phyloP scores from a whole-genome alignment of 2,797 vertebrate species.

The Craterocephalus amniculus region DNA sequence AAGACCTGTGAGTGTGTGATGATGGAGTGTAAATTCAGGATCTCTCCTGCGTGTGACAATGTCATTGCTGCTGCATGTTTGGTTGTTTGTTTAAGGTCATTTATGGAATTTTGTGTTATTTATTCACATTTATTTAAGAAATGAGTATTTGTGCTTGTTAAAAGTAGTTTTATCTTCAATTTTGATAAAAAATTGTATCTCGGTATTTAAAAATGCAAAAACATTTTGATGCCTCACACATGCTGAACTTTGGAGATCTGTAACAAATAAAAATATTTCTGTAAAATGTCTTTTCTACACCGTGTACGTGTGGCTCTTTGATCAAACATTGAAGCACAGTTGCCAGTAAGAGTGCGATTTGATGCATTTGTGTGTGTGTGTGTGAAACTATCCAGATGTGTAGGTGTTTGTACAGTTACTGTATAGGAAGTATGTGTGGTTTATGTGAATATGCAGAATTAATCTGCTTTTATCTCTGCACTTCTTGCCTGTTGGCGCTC shows the following conservation, averaged over 20 bases:
- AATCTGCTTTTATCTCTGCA: slow-evolving; percentile 42
- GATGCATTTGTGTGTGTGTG: slow-evolving; percentile 6
- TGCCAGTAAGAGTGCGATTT: slow-evolving; percentile 4
- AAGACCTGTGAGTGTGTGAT: slow-evolving; percentile 80
- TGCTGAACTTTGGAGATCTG: slow-evolving; percentile 23
- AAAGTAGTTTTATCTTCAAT: slow-evolving; percentile 11
- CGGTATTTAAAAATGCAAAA: slow-evolving; percentile 14
- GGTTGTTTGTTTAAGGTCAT: slow-evolving; percentile 27
- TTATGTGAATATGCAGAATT: slow-evolving; percentile 65
- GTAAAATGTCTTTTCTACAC: slow-evolving; percentile 32
- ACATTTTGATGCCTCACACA: neutral
- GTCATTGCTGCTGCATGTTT: slow-evolving; percentile 13
- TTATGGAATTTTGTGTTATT: slow-evolving; percentile 55
- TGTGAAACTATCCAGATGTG: slow-evolving; percentile 41
- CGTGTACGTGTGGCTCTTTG: slow-evolving; percentile 19
- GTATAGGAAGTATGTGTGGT: slow-evolving; percentile 73
- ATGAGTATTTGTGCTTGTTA: slow-evolving; percentile 33
- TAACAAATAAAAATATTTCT: slow-evolving; percentile 43
- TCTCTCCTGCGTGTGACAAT: slow-evolving; percentile 10
- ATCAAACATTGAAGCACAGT: neutral
- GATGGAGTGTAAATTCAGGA: slow-evolving; percentile 6
- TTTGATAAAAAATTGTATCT: slow-evolving; percentile 1
- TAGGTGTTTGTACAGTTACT: slow-evolving; percentile 50
- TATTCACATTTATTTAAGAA: slow-evolving; percentile 59
- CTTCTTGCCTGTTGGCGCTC: slow-evolving; percentile 13